Conservation (phyloP, 2,113 vertebrate species). For the Gulo gulo region DNA sequence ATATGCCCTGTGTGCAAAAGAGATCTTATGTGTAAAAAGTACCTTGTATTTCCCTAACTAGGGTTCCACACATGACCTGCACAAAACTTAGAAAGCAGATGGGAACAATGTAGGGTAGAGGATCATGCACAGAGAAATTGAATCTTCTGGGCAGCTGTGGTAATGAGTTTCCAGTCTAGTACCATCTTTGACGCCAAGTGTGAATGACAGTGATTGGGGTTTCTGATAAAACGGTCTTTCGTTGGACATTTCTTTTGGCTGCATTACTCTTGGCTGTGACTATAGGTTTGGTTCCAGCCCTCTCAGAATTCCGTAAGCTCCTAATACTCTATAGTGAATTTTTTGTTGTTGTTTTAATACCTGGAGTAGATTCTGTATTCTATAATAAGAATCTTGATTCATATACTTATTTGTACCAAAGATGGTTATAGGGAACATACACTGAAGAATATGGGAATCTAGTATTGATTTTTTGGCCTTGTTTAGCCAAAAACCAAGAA, state of each 20-base stretch:
- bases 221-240: background rate
- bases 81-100: background rate
- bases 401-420: background rate
- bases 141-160: background rate
- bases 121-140: background rate
- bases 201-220: background rate
- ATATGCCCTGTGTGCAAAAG: background rate
- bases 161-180: background rate
- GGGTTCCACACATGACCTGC: background rate
- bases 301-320: background rate
- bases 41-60: background rate
- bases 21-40: background rate
- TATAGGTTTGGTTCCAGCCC: background rate
- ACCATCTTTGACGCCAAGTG: background rate
- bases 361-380: background rate
- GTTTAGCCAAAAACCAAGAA: background rate
- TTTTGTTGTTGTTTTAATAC: background rate
- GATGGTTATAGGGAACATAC: background rate
- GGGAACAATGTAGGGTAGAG: background rate
- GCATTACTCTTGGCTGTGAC: background rate
- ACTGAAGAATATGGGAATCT: background rate
- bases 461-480: background rate
- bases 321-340: background rate
- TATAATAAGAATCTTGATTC: conserved; percentile 11
- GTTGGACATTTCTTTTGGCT: background rate